Evolutionary conservation across 2,797 vertebrate species (phyloP).

Genomic region (Enoplosus armatus): DNA sequence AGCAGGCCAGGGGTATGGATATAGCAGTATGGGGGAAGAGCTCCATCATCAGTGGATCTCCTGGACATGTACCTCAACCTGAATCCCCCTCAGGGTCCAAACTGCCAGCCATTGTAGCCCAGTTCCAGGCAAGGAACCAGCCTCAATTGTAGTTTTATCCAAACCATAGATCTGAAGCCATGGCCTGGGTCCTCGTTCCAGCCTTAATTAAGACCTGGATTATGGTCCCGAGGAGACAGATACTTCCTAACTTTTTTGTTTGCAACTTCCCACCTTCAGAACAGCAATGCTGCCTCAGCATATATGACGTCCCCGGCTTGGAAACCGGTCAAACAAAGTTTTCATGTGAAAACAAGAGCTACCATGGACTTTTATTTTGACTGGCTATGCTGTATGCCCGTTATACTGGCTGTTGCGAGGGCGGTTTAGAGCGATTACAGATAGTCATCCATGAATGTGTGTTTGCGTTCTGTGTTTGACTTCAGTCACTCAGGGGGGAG

Average conservation of each 20-base stretch:
- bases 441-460: constrained; percentile 70
- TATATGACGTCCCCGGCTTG: constrained; percentile 29
- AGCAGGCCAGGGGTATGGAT: constrained; percentile 72
- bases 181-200: constrained; percentile 25
- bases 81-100: constrained; percentile 75
- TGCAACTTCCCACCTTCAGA: constrained; percentile 38
- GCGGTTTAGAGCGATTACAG: constrained; percentile 71
- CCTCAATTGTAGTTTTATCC: constrained; percentile 53
- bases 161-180: constrained; percentile 50
- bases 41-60: constrained; percentile 81
- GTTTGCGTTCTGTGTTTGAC: constrained; percentile 68
- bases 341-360: constrained; percentile 54
- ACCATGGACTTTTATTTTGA: constrained; percentile 64
- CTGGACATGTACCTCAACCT: constrained; percentile 84
- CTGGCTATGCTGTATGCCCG: no score
- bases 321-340: constrained; percentile 50
- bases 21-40: constrained; percentile 70
- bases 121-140: constrained; percentile 56
- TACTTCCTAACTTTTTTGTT: constrained; percentile 42
- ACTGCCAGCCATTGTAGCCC: constrained; percentile 63
- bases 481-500: constrained; percentile 75
- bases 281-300: constrained; percentile 29
- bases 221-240: constrained; percentile 43
- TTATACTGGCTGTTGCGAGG: no score
- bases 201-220: constrained; percentile 51